Evolutionary conservation across 2,797 vertebrate genomes (phyloP).

Genomic region (Alectoris magna): DNA sequence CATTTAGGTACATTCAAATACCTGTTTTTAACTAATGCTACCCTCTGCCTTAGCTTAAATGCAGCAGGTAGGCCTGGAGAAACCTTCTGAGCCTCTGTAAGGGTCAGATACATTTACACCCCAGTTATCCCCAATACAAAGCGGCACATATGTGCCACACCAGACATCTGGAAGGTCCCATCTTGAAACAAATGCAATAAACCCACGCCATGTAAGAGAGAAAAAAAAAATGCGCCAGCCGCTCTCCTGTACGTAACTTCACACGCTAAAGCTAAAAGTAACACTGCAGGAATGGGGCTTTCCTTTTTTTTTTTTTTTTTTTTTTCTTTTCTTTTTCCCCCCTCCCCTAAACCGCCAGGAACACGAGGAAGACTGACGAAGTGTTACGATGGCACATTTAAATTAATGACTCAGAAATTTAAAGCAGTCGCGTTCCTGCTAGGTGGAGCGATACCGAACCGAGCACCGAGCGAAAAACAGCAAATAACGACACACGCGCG

Average conservation of each 20-base stretch:
- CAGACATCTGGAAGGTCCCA: accelerated
- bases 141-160: accelerated
- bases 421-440: neutral
- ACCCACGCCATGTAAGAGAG: accelerated
- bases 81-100: neutral
- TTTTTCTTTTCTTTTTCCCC: too few relatives aligned
- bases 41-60: neutral
- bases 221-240: accelerated
- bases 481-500: neutral
- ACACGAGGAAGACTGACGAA: neutral
- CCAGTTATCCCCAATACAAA: neutral
- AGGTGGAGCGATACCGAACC: neutral
- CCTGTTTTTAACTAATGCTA: neutral
- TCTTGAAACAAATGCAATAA: accelerated
- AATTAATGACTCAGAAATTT: constrained; percentile 33
- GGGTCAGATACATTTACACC: neutral
- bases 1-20: neutral
- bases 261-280: accelerated
- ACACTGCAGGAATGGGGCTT: accelerated
- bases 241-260: neutral
- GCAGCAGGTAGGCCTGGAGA: neutral
- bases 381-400: neutral
- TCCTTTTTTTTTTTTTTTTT: too few relatives aligned
- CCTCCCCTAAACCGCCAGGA: neutral
- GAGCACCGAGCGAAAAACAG: accelerated